A percentile compares a stretch with the other conserved stretches of the same genome.
These are phyloP conservation scores for Psilanteris sp. DNA, from an alignment of 1,140 invertebrate genomes.

Conservation along the genomic window DNA sequence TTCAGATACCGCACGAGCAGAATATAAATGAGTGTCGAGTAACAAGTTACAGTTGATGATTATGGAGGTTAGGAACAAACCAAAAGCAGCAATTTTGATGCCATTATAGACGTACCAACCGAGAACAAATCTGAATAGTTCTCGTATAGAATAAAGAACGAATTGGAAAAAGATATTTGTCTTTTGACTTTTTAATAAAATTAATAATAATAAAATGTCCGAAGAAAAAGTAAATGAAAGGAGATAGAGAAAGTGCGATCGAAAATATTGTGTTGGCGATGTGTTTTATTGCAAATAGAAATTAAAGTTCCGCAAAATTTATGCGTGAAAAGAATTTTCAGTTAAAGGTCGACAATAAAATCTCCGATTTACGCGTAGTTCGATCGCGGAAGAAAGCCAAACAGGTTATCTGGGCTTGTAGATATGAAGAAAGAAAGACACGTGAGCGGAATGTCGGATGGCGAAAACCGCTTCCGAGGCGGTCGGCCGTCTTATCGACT, in stretches of 20 bases:
- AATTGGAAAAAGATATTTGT: too few species aligned
- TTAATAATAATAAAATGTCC: too few species aligned
- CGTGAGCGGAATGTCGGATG: slow-evolving; percentile 29
- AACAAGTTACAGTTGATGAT: slow-evolving; percentile 7
- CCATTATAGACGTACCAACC: too few species aligned
- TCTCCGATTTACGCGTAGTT: slow-evolving; percentile 15
- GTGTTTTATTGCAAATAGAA: too few species aligned
- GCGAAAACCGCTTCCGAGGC: background rate
- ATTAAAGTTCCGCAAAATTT: too few species aligned
- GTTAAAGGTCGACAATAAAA: slow-evolving; percentile 12
- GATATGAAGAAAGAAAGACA: slow-evolving; percentile 25
- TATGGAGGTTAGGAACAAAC: slow-evolving; percentile 5
- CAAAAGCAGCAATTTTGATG: background rate
- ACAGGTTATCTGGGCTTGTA: slow-evolving; percentile 24
- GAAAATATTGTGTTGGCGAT: too few species aligned
- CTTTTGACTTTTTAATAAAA: too few species aligned
- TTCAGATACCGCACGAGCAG: background rate
- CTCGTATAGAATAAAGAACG: too few species aligned
- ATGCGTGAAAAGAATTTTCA: background rate
- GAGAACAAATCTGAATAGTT: too few species aligned
- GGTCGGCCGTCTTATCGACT: background rate
- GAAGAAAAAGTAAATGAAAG: too few species aligned
- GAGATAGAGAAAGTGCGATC: too few species aligned
- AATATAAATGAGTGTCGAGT: slow-evolving; percentile 22
- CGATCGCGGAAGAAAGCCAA: slow-evolving; percentile 10